Conservation (phyloP, 2,113 vertebrate species). For the Tapirus terrestris region DNA sequence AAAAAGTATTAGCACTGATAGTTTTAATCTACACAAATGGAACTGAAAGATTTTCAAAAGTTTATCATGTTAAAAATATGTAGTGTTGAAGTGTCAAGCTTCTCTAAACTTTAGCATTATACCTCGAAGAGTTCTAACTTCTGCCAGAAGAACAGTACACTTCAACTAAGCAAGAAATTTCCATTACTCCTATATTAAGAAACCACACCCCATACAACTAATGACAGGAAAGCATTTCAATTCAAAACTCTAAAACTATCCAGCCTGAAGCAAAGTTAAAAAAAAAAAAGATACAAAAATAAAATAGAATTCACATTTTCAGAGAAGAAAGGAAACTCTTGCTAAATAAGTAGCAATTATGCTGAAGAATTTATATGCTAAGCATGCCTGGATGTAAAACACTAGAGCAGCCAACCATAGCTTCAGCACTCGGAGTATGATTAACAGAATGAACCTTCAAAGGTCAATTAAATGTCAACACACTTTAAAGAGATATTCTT, state of each 20-base stretch:
- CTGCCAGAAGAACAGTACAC: constrained; percentile 81
- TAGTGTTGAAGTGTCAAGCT: background rate
- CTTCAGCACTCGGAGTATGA: constrained; percentile 88
- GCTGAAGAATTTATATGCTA: constrained; percentile 89
- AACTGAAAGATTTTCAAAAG: background rate
- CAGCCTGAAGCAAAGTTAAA: constrained; percentile 79
- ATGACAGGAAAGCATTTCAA: constrained; percentile 86
- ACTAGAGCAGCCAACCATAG: constrained; percentile 88
- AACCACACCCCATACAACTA: constrained; percentile 84
- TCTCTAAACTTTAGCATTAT: constrained; percentile 52
- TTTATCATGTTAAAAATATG: constrained; percentile 33
- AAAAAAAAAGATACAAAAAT: constrained; percentile 75
- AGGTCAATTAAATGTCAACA: constrained; percentile 92
- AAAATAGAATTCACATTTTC: constrained; percentile 81
- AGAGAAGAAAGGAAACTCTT: constrained; percentile 86
- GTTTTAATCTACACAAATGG: constrained; percentile 33
- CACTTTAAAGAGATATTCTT: constrained; percentile 86
- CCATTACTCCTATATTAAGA: constrained; percentile 83
- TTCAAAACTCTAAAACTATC: constrained; percentile 79
- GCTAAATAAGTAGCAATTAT: constrained; percentile 88
- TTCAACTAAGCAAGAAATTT: constrained; percentile 83
- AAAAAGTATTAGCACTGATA: constrained; percentile 44
- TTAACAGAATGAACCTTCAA: constrained; percentile 91
- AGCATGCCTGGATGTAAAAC: constrained; percentile 86
- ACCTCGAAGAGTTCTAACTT: constrained; percentile 72